Evolutionary conservation across 2,888 invertebrate genomes (phyloP).

Genomic region (Drosophila buzzatii): DNA sequence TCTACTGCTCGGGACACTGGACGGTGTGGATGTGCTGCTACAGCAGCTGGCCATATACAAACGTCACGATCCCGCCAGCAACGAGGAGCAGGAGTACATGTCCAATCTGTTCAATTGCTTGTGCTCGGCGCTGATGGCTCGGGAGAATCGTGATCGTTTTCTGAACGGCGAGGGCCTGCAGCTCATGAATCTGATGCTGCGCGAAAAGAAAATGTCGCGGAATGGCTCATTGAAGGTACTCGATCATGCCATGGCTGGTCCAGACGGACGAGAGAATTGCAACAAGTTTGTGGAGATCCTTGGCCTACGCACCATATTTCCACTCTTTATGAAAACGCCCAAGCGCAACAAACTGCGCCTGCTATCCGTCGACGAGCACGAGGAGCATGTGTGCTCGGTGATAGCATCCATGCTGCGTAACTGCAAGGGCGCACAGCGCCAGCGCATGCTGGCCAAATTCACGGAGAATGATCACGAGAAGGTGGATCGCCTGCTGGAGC

Average conservation of each 20-base stretch:
- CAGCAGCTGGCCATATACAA: conserved; percentile 98
- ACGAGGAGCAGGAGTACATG: conserved; percentile 99
- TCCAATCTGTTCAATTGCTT: conserved; percentile 98
- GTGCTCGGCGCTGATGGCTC: conserved; percentile 96
- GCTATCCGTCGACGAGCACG: conserved; percentile 94
- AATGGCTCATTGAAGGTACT: conserved; percentile 98
- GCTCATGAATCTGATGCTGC: conserved; percentile 99
- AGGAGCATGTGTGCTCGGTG: conserved; percentile 97
- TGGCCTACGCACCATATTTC: conserved; percentile 98
- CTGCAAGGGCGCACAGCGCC: conserved; percentile 95
- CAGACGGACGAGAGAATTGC: conserved; percentile 97
- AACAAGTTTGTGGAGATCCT: conserved; percentile 99
- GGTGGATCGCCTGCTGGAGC: conserved; percentile 97
- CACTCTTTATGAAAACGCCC: conserved; percentile 99
- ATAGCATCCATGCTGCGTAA: conserved; percentile 97
- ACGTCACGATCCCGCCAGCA: conserved; percentile 94
- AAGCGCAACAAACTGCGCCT: conserved; percentile 92
- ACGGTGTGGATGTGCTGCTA: conserved; percentile 96
- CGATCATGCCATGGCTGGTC: conserved; percentile 98
- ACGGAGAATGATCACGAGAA: conserved; percentile 99
- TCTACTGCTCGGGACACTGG: conserved; percentile 93
- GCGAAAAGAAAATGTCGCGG: conserved; percentile 98
- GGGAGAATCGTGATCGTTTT: conserved; percentile 95
- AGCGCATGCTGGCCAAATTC: conserved; percentile 96
- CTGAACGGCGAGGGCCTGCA: conserved; percentile 98